A percentile compares a stretch with the other conserved stretches of the same genome.
Conservation (phyloP, 2,113 vertebrate genomes). For the Hyla sarda region DNA sequence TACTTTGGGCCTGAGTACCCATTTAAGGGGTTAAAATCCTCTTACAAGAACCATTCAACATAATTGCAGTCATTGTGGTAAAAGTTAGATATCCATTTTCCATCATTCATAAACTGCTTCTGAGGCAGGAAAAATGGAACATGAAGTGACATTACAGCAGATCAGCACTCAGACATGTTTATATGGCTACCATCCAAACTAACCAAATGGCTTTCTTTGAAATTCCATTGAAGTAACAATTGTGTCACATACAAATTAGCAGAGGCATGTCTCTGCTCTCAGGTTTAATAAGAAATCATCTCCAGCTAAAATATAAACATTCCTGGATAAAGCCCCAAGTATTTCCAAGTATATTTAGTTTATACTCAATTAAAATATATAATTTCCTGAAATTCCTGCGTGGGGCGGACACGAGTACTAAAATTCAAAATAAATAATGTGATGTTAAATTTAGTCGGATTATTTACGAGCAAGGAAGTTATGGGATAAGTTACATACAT, state of each 20-base stretch:
- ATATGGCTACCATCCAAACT: conserved; percentile 37
- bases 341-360: conserved; percentile 47
- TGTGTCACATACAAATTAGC: conserved; percentile 24
- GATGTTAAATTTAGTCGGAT: conserved; percentile 30
- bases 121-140: background rate
- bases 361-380: conserved; percentile 43
- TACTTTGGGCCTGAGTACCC: too few relatives aligned
- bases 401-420: conserved; percentile 8
- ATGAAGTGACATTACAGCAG: conserved; percentile 15
- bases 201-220: conserved; percentile 23
- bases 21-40: too few relatives aligned
- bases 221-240: conserved; percentile 26
- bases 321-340: conserved; percentile 15
- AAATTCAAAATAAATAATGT: conserved; percentile 39
- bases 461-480: conserved; percentile 23
- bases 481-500: conserved; percentile 24
- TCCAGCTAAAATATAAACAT: conserved; percentile 37
- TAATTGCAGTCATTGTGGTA: background rate
- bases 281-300: conserved; percentile 26
- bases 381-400: conserved; percentile 39
- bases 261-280: conserved; percentile 17
- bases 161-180: conserved; percentile 30
- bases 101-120: background rate
- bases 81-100: background rate
- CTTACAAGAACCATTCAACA: too few relatives aligned